These are phyloP conservation scores for Lates calcarifer DNA, from an alignment of 2,113 vertebrate genomes.

Conservation along the genomic window DNA sequence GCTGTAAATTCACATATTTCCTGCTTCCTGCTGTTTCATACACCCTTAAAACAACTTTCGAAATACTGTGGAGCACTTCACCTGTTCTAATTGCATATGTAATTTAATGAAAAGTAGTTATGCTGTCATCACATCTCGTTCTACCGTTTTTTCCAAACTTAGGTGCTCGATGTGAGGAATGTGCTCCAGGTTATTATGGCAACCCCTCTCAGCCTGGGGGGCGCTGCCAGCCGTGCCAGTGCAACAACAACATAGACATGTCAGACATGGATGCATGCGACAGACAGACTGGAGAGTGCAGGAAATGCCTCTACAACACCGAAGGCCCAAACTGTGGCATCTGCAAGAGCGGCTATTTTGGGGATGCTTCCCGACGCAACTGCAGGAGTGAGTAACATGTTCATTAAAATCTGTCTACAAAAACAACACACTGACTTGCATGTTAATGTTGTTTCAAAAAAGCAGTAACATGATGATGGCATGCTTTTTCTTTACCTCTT, in stretches of 20 bases:
- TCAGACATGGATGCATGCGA: constrained; percentile 89
- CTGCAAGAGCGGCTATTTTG: constrained; percentile 90
- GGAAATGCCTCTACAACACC: constrained; percentile 92
- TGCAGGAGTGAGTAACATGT: constrained; percentile 90
- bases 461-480: neutral
- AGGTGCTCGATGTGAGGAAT: constrained; percentile 93
- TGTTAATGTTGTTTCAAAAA: neutral
- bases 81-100: neutral
- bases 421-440: neutral
- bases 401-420: accelerated
- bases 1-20: constrained; percentile 2
- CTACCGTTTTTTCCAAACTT: neutral
- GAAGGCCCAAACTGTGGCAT: constrained; percentile 89
- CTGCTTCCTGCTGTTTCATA: constrained; percentile 18
- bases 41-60: neutral
- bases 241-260: constrained; percentile 93
- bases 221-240: constrained; percentile 91
- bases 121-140: neutral
- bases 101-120: neutral
- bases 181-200: constrained; percentile 95
- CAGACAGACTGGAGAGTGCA: constrained; percentile 88
- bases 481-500: neutral
- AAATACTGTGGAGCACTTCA: neutral
- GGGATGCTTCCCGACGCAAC: constrained; percentile 90
- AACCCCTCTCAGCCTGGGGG: constrained; percentile 90